Conservation (phyloP, 2,888 invertebrate species). For the Carpatolechia fugitivella region DNA sequence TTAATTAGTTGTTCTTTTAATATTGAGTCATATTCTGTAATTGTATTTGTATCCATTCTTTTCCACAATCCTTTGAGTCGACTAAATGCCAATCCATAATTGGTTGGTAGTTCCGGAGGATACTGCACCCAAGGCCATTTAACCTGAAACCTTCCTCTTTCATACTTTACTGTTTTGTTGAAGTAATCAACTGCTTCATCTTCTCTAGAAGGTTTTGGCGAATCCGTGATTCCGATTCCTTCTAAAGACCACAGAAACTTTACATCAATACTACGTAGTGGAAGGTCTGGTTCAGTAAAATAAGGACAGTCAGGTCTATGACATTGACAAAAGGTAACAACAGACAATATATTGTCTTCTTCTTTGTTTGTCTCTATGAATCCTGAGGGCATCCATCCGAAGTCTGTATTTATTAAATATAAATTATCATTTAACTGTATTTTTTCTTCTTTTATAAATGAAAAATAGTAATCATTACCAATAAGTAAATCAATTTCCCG, state of each 20-base stretch:
- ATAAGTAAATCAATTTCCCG: constrained; percentile 21
- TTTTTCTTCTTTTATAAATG: too few species aligned
- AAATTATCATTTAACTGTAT: too few species aligned
- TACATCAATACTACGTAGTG: constrained; percentile 7
- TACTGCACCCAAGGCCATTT: constrained; percentile 25
- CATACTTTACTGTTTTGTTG: constrained; percentile 15
- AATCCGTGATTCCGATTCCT: constrained; percentile 28
- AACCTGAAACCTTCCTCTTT: constrained; percentile 19
- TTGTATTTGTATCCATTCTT: constrained; percentile 5
- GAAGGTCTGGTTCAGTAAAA: constrained; percentile 3
- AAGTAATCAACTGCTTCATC: constrained; percentile 19
- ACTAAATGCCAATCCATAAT: constrained; percentile 22
- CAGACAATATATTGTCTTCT: background rate
- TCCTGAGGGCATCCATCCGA: constrained; percentile 27
- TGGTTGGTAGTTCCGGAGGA: constrained; percentile 19
- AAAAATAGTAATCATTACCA: too few species aligned
- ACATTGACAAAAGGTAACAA: constrained; percentile 7
- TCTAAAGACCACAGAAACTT: constrained; percentile 28
- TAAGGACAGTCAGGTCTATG: background rate
- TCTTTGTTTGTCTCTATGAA: background rate
- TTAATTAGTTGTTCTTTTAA: constrained; percentile 12
- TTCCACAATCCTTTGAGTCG: constrained; percentile 17
- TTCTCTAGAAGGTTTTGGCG: constrained; percentile 19
- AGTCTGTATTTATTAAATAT: too few species aligned
- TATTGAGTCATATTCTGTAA: constrained; percentile 14